Conservation (phyloP, 2,797 vertebrate genomes). For the Lindbergichthys nudifrons region DNA sequence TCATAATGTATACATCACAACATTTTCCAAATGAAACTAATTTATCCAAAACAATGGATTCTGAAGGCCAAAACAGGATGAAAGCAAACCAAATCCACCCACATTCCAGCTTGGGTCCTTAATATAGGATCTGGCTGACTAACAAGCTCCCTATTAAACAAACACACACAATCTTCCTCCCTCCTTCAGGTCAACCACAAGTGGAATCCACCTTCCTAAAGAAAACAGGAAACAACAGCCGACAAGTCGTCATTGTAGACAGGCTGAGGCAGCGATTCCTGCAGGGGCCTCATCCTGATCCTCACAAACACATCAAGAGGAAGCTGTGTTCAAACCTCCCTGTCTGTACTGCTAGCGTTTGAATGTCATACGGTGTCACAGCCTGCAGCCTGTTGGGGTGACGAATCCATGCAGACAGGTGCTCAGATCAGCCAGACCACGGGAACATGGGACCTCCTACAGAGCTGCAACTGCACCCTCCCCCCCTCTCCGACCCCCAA, state of each 20-base stretch:
- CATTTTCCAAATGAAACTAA: slow-evolving; percentile 38
- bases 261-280: slow-evolving; percentile 63
- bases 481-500: slow-evolving; percentile 16
- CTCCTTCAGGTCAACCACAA: slow-evolving; percentile 52
- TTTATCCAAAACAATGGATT: slow-evolving; percentile 45
- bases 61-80: slow-evolving; percentile 58
- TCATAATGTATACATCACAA: slow-evolving; percentile 13
- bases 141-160: slow-evolving; percentile 66
- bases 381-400: slow-evolving; percentile 49
- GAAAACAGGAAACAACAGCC: slow-evolving; percentile 73
- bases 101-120: slow-evolving; percentile 68
- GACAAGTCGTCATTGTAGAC: slow-evolving; percentile 55
- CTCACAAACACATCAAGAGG: slow-evolving; percentile 52
- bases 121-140: slow-evolving; percentile 65
- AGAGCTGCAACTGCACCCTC: slow-evolving; percentile 35
- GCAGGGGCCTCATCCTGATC: slow-evolving; percentile 56
- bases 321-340: slow-evolving; percentile 57
- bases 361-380: slow-evolving; percentile 41
- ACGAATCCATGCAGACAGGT: slow-evolving; percentile 72
- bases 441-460: slow-evolving; percentile 59
- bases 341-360: slow-evolving; percentile 48
- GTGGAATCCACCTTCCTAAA: slow-evolving; percentile 67
- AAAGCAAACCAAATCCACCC: slow-evolving; percentile 62
- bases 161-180: slow-evolving; percentile 44
- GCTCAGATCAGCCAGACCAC: slow-evolving; percentile 67